Conservation (phyloP, 2,113 vertebrate genomes). For the Clarias batrachus region DNA sequence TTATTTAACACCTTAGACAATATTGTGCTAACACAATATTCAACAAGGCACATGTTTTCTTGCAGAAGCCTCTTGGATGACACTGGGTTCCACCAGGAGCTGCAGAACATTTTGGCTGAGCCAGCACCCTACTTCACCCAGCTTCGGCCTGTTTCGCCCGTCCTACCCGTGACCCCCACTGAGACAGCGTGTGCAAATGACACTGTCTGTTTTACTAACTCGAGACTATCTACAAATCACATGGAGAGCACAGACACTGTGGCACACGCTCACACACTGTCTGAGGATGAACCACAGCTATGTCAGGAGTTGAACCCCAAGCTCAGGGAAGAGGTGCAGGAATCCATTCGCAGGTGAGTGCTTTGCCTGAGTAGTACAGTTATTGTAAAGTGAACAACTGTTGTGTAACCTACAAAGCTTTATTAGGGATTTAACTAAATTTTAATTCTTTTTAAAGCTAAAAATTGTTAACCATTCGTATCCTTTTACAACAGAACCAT, state of each 20-base stretch:
- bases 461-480: background rate
- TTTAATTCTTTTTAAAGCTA: background rate
- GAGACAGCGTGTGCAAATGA: background rate
- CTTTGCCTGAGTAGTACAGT: background rate
- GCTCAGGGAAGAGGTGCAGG: conserved; percentile 56
- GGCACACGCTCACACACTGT: background rate
- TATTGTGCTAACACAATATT: background rate
- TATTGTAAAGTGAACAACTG: background rate
- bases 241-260: conserved; percentile 20
- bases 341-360: conserved; percentile 67
- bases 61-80: conserved; percentile 80
- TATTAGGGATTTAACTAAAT: background rate
- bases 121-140: conserved; percentile 77
- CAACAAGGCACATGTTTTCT: background rate
- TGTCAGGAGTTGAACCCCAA: conserved; percentile 32
- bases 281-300: conserved; percentile 14
- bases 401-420: background rate
- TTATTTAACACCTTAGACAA: background rate
- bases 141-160: conserved; percentile 57
- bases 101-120: conserved; percentile 64
- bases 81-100: conserved; percentile 69
- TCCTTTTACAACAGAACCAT: background rate
- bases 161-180: conserved; percentile 36
- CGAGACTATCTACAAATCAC: conserved; percentile 10
- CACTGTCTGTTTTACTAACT: background rate